Evolutionary conservation across 2,113 vertebrate genomes (phyloP), one percentile per base, ranked within the genome.

Genomic region (Nymphicus hollandicus): DNA sequence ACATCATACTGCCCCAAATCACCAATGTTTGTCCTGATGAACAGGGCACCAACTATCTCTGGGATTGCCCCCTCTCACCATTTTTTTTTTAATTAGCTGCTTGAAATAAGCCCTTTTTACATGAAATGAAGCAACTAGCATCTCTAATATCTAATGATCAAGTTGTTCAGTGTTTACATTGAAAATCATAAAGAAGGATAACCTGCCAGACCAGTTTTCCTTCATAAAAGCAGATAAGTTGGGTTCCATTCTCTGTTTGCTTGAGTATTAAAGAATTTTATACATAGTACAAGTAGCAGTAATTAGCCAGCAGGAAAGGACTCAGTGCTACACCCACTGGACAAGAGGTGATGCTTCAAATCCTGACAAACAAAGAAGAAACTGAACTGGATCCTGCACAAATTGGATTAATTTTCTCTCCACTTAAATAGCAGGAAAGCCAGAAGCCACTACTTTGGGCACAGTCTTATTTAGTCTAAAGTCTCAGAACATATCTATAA

Each of bases 1-100:
- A 35, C 17, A 55, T n/a, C 12, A 46, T 25, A 9, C 28, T 81
- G 33, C 71, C n/a, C 22, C n/a, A 65, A 22, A 71, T 43, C 31
- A 66, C 13, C 31, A 31, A 2, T 23, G 9, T 60, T 77, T 71
- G 29, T 55, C 17, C 18, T 1, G 4, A 8, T 10, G 10, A 83
- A 63, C 3, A 74, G 17, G 20, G 10, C 7, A 49, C 2, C 15
- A 65, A 18, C 16, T 76, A 4, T 64, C 6, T 61, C 33, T 52
- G 13, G 17, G 31, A 50, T 23, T 18, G 44, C 17, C 53, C 0
- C 2, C 6, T 25, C 1, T 3, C 4, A 8, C 17, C 16, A 5
- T 6, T 19, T 66, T 44, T 33, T 35, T 31, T 35, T 70, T 28
- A 49, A 55, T 44, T 58, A 58, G 3, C 23, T 86, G 9, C 35